A percentile compares a stretch with the other conserved stretches of the same genome.
These are phyloP conservation scores for Eleutherodactylus coqui DNA, from an alignment of 2,797 vertebrate genomes.

Conservation along the genomic window DNA sequence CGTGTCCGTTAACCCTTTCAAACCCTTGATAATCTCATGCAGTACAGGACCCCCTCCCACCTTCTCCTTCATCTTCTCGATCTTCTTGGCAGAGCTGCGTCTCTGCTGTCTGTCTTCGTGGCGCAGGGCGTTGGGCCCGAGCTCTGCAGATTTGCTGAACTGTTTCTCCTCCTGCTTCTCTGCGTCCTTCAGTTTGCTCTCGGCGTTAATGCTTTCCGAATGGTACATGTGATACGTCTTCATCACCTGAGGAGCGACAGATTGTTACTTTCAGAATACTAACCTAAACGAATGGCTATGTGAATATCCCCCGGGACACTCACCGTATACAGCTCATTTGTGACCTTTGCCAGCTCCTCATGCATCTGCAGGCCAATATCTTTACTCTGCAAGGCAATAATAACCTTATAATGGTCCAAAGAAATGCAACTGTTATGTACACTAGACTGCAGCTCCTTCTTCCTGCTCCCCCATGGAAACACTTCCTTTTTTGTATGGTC, in stretches of 20 bases:
- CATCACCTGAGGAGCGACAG: conserved; percentile 86
- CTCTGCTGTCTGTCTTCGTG: conserved; percentile 93
- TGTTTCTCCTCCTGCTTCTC: conserved; percentile 99
- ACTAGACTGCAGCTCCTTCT: background rate
- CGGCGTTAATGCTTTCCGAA: conserved; percentile 94
- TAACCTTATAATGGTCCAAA: background rate
- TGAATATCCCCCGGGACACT: conserved; percentile 71
- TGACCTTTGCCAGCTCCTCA: conserved; percentile 96
- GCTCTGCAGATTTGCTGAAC: conserved; percentile 93
- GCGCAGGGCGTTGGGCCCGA: conserved; percentile 92
- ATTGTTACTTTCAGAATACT: background rate
- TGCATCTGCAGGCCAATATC: conserved; percentile 99
- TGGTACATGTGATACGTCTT: conserved; percentile 99
- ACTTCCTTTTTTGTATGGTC: background rate
- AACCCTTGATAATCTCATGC: background rate
- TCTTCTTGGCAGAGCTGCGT: conserved; percentile 95
- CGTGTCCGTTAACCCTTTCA: background rate
- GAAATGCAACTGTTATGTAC: too few species aligned
- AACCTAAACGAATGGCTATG: background rate
- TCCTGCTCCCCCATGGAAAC: background rate
- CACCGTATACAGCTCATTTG: conserved; percentile 97
- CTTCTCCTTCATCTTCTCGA: conserved; percentile 99
- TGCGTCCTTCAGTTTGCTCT: conserved; percentile 97
- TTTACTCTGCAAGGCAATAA: conserved; percentile 88
- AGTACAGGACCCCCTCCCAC: conserved; percentile 63